A percentile compares a stretch with the other conserved stretches of the same genome.
These are phyloP conservation scores for Trichechus manatus DNA, from an alignment of 2,113 vertebrate genomes.

Conservation along the genomic window DNA sequence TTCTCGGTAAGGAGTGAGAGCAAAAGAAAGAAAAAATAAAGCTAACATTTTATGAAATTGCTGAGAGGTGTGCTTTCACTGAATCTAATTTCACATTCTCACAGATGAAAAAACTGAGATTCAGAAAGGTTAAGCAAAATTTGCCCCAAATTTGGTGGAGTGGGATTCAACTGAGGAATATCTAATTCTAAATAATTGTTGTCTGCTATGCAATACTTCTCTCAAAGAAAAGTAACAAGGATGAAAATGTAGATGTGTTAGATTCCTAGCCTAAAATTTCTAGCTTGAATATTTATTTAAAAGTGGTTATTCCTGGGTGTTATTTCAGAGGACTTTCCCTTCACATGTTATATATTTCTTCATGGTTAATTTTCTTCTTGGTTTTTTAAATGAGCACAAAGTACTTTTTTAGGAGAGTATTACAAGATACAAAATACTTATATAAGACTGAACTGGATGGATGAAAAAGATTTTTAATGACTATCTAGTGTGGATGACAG, in stretches of 20 bases:
- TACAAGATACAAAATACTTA: constrained; percentile 51
- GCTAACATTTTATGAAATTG: constrained; percentile 1
- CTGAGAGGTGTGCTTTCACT: neutral
- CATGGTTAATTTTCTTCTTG: neutral
- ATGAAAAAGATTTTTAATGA: neutral
- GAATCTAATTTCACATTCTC: constrained; percentile 17
- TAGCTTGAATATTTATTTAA: constrained; percentile 44
- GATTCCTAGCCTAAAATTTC: constrained; percentile 15
- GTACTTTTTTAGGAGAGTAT: constrained; percentile 38
- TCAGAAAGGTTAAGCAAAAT: neutral
- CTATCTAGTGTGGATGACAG: neutral
- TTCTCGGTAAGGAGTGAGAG: neutral
- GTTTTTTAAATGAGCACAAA: constrained; percentile 18
- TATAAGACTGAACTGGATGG: neutral
- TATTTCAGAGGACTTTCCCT: neutral
- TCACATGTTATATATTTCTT: neutral
- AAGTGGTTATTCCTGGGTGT: neutral
- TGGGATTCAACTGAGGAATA: neutral
- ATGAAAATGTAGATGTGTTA: constrained; percentile 22
- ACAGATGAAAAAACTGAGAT: neutral
- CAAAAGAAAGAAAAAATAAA: constrained; percentile 44
- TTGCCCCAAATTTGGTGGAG: constrained; percentile 28
- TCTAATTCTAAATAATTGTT: constrained; percentile 58
- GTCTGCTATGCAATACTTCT: neutral
- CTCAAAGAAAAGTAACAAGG: neutral